These are phyloP conservation scores for Grallaria varia DNA, from an alignment of 2,113 vertebrate species.

Conservation along the genomic window DNA sequence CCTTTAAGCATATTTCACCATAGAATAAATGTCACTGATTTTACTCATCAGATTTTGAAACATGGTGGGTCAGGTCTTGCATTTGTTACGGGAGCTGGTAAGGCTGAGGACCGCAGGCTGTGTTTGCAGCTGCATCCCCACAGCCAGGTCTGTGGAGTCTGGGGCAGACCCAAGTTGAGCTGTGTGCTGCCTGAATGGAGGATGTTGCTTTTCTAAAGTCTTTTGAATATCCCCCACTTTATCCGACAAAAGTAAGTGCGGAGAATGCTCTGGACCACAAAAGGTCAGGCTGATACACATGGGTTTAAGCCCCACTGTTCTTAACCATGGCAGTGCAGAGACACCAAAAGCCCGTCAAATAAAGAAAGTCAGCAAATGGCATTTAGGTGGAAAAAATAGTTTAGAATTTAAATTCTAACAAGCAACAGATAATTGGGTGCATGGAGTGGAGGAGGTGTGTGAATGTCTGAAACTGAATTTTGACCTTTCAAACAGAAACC, in stretches of 20 bases:
- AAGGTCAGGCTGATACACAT: not conserved
- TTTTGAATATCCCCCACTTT: not conserved
- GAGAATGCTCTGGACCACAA: not conserved
- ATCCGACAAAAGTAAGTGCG: not conserved
- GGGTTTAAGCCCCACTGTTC: not conserved
- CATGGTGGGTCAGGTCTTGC: not conserved
- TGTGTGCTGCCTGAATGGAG: not conserved
- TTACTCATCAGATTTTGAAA: not conserved
- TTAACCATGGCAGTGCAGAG: not conserved
- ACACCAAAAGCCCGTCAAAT: not conserved
- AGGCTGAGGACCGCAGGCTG: not conserved
- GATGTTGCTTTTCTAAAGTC: not conserved
- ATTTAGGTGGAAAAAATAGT: not conserved
- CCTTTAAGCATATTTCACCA: not conserved
- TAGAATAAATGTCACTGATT: not conserved
- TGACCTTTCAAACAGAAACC: not conserved
- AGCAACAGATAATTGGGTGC: not conserved
- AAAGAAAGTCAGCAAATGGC: not conserved
- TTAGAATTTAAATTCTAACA: not conserved
- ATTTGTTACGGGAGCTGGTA: accelerated
- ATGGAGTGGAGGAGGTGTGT: not conserved
- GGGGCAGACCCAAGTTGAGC: not conserved
- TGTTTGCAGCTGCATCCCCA: not conserved
- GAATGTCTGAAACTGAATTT: not conserved
- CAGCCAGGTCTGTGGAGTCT: not conserved